Base-by-base conservation (phyloP, 1,140 invertebrate species). In the Laupala kohalensis region DNA sequence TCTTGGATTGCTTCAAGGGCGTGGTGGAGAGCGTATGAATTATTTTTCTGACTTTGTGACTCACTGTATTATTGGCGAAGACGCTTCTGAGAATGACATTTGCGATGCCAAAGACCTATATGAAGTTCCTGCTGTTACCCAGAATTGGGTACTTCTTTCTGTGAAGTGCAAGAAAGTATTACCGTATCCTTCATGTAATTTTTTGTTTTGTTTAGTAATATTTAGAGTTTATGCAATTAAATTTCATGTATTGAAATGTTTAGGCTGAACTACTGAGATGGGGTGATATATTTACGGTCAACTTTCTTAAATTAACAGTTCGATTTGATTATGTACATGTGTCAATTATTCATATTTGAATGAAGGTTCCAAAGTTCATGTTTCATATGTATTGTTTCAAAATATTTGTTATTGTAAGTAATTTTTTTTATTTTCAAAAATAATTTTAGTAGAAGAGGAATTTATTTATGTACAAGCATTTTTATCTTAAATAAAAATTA, bases 41-140 rank as follows among this genome's bases (percentile, higher is more conserved):
- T 72, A 72, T 25, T 72, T 72, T 23, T 72, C 90, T 74, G 92
- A 95, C 80, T 92, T 89, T 83, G 90, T 94, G 71, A 95, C 93
- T 37, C 92, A 95, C 84, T 84, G 94, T 75, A 92, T 96, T 78
- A 90, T 90, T 75, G 94, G 94, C 62, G 85, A 86, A 74, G 88
- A 92, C 82, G 86, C 89, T 67, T 84, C 87, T 74, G 90, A 94
- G 79, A 89, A 86, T 78, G 91, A 92, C 80, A 84, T 94, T 67
- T 87, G 85, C 72, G 93, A 93, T 81, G 93, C 93, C 12, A 90
- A 90, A 80, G 94, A 97, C 77, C 82, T 97, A 2, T 96, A 95
- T 83, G 93, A 96, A 79, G 89, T 95, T 65, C 92, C 93, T 70
- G 92, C 92, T 73, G 90, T 95, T 63, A 89, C 87, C 63, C 88